Evolutionary conservation across 2,797 vertebrate genomes (phyloP), one percentile per base, ranked within the genome.

Genomic region (Bradypodion pumilum): DNA sequence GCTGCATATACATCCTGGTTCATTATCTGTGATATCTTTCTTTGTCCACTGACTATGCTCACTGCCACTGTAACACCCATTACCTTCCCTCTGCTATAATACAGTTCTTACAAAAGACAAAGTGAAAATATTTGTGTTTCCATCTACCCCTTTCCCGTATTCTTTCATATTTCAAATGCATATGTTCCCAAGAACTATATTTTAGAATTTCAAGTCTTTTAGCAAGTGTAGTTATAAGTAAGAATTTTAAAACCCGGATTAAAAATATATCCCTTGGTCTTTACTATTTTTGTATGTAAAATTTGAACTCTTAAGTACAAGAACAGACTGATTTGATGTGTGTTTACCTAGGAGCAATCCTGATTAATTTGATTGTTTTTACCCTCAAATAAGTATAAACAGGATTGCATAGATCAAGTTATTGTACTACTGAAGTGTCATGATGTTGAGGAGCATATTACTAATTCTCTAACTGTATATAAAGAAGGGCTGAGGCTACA

Each of bases 231-330:
- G 66, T 70, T 70, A 42, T 5, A 42, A n/a, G 29, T 62, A 23
- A 78, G 9, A 23, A 1, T 0, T 21, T 70, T 7, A 68, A 42
- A 19, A 2, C 27, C 13, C 21, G 1, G n/a, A 29, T 46, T 65
- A 1, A 65, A 76, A 74, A 88, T 85, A 25, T 62, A 5, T n/a
- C 19, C 5, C 42, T 29, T 66, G 62, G 74, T 15, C 27, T 44
- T 42, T 52, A 52, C 42, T 74, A 19, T 19, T 46, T 72, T 72
- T 7, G 3, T 29, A 63, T 56, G 65, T 21, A 60, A 42, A 27
- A 44, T 42, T 21, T 66, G 23, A 79, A 35, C 15, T 74, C 12
- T 6, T 65, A 42, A 80, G 37, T 44, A 46, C 52, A 68, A 15
- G 52, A 69, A 40, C 23, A 77, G 29, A 21, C 15, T 2, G 42